phyloP scores from a whole-genome alignment of 2,113 vertebrate genomes.

The Emydocephalus ijimae region DNA sequence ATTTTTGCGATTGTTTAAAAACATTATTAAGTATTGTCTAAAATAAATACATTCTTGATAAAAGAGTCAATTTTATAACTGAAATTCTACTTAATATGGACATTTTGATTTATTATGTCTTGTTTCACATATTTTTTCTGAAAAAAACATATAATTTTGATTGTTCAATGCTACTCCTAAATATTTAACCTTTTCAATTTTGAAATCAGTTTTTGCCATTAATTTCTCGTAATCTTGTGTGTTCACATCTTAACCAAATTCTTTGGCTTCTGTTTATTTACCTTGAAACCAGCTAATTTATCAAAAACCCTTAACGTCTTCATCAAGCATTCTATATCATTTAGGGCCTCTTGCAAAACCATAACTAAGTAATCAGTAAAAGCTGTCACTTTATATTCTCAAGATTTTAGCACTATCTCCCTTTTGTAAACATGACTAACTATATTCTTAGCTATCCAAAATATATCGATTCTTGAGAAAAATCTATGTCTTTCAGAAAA shows the following conservation, averaged over 20 bases:
- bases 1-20: not conserved
- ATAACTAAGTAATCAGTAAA: not conserved
- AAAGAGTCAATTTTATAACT: not conserved
- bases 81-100: not conserved
- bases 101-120: not conserved
- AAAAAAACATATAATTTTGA: not conserved
- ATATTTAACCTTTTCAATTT: not conserved
- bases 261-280: not conserved
- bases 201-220: not conserved
- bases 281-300: not conserved
- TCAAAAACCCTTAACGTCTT: not conserved
- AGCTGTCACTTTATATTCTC: not conserved
- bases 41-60: not conserved
- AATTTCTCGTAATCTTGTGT: not conserved
- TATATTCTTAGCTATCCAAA: not conserved
- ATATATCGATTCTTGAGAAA: not conserved
- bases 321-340: not conserved
- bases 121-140: not conserved
- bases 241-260: not conserved
- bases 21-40: not conserved
- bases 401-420: not conserved
- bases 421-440: not conserved
- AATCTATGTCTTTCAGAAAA: not conserved
- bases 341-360: not conserved
- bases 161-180: not conserved